Evolutionary conservation across 2,113 vertebrate genomes (phyloP).

Genomic region (Chloebia gouldiae): DNA sequence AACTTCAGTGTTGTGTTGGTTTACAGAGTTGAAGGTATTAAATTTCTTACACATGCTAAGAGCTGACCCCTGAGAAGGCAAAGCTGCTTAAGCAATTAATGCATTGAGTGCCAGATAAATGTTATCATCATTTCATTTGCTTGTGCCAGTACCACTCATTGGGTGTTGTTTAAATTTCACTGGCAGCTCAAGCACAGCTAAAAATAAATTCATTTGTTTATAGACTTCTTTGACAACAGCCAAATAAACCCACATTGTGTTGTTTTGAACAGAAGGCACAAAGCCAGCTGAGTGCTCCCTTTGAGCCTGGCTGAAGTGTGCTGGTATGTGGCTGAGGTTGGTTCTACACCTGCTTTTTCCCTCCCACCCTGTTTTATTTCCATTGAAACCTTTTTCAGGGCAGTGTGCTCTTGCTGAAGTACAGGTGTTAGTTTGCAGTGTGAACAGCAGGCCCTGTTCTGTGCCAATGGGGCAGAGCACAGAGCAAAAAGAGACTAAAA

Average conservation of each 20-base stretch:
- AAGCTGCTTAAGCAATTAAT: background rate
- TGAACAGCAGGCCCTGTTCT: background rate
- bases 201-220: conserved; percentile 40
- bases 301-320: background rate
- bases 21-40: background rate
- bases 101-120: background rate
- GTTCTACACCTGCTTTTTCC: background rate
- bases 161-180: background rate
- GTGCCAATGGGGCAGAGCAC: background rate
- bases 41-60: background rate
- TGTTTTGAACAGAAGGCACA: background rate
- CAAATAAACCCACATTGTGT: background rate
- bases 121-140: background rate
- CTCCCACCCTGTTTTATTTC: background rate
- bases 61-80: background rate
- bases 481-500: background rate
- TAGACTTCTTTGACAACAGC: background rate
- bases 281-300: background rate
- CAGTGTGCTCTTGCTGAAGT: background rate
- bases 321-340: background rate
- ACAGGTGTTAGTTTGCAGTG: accelerated
- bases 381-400: background rate
- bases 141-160: background rate
- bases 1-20: background rate
- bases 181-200: background rate